Base-by-base conservation (phyloP, 2,888 invertebrate genomes). In the Apoderus coryli region DNA sequence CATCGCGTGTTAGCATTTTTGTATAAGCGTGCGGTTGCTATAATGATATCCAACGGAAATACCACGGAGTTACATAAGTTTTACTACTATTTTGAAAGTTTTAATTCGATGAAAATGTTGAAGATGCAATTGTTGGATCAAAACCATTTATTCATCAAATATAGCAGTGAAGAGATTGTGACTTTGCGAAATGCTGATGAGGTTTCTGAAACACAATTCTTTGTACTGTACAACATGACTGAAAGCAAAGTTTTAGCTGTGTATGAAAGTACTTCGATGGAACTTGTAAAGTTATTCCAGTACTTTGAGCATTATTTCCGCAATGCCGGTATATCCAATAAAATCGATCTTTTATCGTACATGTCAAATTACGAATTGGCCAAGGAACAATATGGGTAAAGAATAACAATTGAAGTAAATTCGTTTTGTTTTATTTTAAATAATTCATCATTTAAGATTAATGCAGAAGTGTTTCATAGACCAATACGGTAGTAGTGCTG, bases 111-210 rank as follows among this genome's bases (percentile, higher is more conserved):
- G 46, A 66, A 86, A 44, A 85, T 95, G 73, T 89, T 90, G 80
- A 95, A 93, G 61, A 89, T 93, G 84, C 95, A 95, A 49, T 59
- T 95, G 16, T 56, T 95, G 15, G 90, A 93, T 53, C 84, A 81
- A 49, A 75, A 85, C 51, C 81, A 90, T 52, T 61, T 95, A 24
- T 64, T 95, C 16, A 76, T 95, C 25, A 88, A 93, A 54, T 95
- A 90, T 56, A 88, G 92, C 0, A 80, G 80, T 44, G 89, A 89
- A 59, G 86, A 88, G 49, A 84, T 86, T 3, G 84, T 88, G 2
- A 85, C 86, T 0, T 57, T 84, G 36, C 72, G 80, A 53, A 74
- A 76, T 2, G 70, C 72, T 1, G 88, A 90, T 56, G 84, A 85
- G 1, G 88, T 82, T 49, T 79, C 80, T 33, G 85, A 86, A 50